A percentile compares a stretch with the other conserved stretches of the same genome.
phyloP scores from a whole-genome alignment of 2,888 invertebrate species.

The Melinopterus prodromus region DNA sequence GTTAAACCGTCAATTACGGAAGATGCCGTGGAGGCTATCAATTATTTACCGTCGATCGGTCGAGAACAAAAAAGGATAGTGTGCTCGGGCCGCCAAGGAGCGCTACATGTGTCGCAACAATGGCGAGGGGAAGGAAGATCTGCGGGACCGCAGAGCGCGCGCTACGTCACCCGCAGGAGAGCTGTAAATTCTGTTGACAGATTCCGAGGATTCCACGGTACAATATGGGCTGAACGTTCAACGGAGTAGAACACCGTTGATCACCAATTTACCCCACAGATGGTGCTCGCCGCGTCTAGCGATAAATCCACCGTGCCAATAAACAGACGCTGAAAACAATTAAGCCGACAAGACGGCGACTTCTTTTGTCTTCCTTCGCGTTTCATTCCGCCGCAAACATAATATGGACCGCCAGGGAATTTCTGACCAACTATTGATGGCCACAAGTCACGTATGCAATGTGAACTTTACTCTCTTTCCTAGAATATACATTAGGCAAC shows the following conservation, averaged over 20 bases:
- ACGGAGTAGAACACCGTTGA: slow-evolving; percentile 53
- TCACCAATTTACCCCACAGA: slow-evolving; percentile 59
- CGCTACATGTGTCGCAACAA: background rate
- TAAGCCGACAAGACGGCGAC: slow-evolving; percentile 28
- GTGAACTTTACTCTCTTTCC: background rate
- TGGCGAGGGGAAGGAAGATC: background rate
- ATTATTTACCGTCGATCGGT: slow-evolving; percentile 4
- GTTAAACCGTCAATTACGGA: background rate
- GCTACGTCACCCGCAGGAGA: slow-evolving; percentile 44
- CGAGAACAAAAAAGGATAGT: background rate
- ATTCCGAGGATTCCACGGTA: slow-evolving; percentile 54
- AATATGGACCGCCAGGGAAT: background rate
- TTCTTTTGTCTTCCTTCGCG: slow-evolving; percentile 23
- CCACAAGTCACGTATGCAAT: background rate
- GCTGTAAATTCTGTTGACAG: slow-evolving; percentile 58
- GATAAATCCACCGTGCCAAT: slow-evolving; percentile 55
- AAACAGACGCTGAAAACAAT: slow-evolving; percentile 44
- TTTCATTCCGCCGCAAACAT: background rate
- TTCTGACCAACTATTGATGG: background rate
- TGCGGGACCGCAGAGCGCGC: background rate
- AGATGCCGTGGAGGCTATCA: background rate
- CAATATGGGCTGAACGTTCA: slow-evolving; percentile 53
- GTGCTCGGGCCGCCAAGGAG: background rate
- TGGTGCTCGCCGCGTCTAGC: slow-evolving; percentile 51
- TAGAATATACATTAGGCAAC: too few relatives aligned